phyloP scores from a whole-genome alignment of 2,113 vertebrate genomes.

The Felis catus region DNA sequence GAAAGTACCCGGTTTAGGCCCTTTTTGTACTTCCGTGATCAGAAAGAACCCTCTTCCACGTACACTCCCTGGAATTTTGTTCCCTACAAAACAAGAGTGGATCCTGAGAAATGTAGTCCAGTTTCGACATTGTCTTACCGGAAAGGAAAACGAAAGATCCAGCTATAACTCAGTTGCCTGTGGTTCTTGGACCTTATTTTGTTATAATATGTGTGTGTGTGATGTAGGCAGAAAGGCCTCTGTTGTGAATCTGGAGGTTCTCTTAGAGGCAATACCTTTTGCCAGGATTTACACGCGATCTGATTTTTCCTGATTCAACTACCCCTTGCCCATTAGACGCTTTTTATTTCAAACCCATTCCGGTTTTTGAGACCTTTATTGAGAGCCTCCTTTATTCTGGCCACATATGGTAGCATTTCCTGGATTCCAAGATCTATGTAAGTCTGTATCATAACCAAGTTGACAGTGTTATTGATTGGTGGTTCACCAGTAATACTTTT shows the following conservation, averaged over 20 bases:
- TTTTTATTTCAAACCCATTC: neutral
- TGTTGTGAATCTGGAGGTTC: neutral
- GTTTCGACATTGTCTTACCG: neutral
- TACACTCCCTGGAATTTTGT: too few species aligned
- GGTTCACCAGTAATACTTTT: neutral
- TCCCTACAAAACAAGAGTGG: neutral
- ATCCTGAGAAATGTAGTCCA: neutral
- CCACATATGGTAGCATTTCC: neutral
- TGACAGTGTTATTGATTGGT: neutral
- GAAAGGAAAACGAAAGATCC: neutral
- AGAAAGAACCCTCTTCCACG: neutral
- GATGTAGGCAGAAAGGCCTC: neutral
- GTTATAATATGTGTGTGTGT: neutral
- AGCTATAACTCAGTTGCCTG: neutral
- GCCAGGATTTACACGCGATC: neutral
- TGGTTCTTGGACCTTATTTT: neutral
- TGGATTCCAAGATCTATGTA: neutral
- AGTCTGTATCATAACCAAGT: neutral
- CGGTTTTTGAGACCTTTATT: neutral
- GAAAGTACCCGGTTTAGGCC: neutral
- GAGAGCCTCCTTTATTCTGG: neutral
- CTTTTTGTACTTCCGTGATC: neutral
- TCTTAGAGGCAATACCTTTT: neutral
- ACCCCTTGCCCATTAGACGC: neutral
- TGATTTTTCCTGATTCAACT: neutral